phyloP scores from a whole-genome alignment of 2,797 vertebrate species.

The Ptychobarbus kaznakovi region DNA sequence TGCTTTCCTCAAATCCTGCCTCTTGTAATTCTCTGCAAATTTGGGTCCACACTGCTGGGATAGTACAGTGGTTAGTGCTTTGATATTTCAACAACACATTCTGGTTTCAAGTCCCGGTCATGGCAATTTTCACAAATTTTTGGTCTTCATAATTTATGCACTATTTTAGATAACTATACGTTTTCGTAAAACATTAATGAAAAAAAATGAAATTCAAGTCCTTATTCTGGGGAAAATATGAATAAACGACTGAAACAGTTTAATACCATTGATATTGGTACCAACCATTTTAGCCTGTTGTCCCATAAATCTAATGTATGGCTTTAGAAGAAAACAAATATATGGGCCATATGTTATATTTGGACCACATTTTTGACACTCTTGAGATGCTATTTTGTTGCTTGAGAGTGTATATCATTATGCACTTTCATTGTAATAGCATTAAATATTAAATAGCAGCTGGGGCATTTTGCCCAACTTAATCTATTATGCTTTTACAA shows the following conservation, averaged over 20 bases:
- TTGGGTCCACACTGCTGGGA: not conserved
- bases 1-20: not conserved
- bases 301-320: not conserved
- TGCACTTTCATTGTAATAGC: not conserved
- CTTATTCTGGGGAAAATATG: not conserved
- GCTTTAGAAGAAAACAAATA: not conserved
- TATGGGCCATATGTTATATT: not conserved
- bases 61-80: not conserved
- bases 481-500: not conserved
- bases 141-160: not conserved
- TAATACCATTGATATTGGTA: not conserved
- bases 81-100: not conserved
- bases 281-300: not conserved
- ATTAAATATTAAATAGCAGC: not conserved
- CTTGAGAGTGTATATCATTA: not conserved
- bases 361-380: not conserved
- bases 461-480: not conserved
- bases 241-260: no score
- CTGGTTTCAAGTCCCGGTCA: not conserved
- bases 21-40: not conserved
- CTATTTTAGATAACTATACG: not conserved
- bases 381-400: not conserved
- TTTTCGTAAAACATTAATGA: not conserved
- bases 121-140: not conserved
- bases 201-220: not conserved